Base-by-base conservation (phyloP, 1,140 invertebrate genomes). In the Brachionus angularis region DNA sequence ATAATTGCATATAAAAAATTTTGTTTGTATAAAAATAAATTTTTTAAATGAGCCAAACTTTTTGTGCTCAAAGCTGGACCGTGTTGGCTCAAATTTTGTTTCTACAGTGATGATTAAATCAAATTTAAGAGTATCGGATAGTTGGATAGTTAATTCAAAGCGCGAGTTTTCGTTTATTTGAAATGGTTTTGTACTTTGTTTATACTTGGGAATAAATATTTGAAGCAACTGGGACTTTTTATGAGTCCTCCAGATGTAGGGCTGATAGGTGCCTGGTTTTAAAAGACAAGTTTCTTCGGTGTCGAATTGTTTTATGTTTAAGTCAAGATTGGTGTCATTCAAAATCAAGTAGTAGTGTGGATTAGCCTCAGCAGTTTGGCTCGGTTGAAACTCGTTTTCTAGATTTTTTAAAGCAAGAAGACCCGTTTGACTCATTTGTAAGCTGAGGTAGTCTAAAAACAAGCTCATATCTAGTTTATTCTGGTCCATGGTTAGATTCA, bases 1-100 rank as follows among this genome's bases (percentile, higher is more conserved):
- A 58, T 58, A 58, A 33, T 58, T 58, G 21, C 53, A 58, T 58
- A 58, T 16, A 39, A 58, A 58, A 58, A 58, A 58, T 58, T 58
- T 58, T 12, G 53, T 23, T 58, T 58, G 53, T 18, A 58, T 58
- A 12, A 58, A 23, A 14, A 58, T 21, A 58, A 36, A n/a, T 58
- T 42, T 58, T 39, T 36, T 58, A 23, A 10, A n/a, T n/a, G n/a
- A n/a, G n/a, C n/a, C n/a, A n/a, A n/a, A n/a, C n/a, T n/a, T n/a
- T n/a, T n/a, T n/a, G n/a, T n/a, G n/a, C n/a, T n/a, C n/a, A n/a
- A n/a, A n/a, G n/a, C n/a, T n/a, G n/a, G n/a, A n/a, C n/a, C n/a
- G n/a, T n/a, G n/a, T n/a, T n/a, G n/a, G n/a, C n/a, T n/a, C n/a
- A n/a, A n/a, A n/a, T n/a, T n/a, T n/a, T n/a, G n/a, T n/a, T n/a